A percentile compares a stretch with the other conserved stretches of the same genome.
Conservation (phyloP, 2,113 vertebrate species). For the Genyomyrus donnyi region DNA sequence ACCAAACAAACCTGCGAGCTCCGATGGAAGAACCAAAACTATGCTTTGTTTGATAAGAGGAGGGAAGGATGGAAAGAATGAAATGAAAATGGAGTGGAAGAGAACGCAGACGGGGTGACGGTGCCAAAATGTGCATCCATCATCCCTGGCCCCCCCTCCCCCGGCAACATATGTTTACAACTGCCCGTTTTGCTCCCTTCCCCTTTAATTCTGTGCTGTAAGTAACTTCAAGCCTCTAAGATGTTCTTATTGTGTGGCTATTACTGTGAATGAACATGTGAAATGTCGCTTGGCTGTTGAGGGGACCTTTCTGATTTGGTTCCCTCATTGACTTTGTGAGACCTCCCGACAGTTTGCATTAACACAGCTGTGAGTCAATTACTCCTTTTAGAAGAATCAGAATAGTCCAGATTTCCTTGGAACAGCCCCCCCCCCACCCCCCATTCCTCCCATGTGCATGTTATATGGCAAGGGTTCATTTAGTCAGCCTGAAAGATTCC, state of each 20-base stretch:
- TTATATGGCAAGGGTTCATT: not conserved
- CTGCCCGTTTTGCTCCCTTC: not conserved
- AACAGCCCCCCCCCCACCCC: not conserved
- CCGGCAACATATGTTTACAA: not conserved
- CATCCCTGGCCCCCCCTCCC: not conserved
- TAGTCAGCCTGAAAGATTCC: constrained; percentile 17
- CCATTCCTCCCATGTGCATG: not conserved
- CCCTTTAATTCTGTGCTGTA: constrained; percentile 21
- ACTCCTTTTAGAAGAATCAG: not conserved
- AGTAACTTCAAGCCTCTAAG: constrained; percentile 17
- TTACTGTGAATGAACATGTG: constrained; percentile 14
- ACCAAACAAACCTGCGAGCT: constrained; percentile 2
- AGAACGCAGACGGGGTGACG: constrained; percentile 3
- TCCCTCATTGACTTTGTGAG: not conserved
- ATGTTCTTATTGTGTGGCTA: constrained; percentile 4
- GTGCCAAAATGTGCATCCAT: constrained; percentile 3
- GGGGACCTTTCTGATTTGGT: constrained; percentile 10
- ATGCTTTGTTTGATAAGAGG: constrained; percentile 23
- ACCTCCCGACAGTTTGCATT: not conserved
- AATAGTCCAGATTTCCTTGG: not conserved
- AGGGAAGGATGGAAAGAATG: constrained; percentile 20
- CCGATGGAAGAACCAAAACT: constrained; percentile 7
- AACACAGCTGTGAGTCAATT: not conserved
- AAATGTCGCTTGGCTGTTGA: not conserved
- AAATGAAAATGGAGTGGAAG: constrained; percentile 18